These are phyloP conservation scores for Arctia plantaginis DNA, from an alignment of 2,888 invertebrate species.

Conservation along the genomic window DNA sequence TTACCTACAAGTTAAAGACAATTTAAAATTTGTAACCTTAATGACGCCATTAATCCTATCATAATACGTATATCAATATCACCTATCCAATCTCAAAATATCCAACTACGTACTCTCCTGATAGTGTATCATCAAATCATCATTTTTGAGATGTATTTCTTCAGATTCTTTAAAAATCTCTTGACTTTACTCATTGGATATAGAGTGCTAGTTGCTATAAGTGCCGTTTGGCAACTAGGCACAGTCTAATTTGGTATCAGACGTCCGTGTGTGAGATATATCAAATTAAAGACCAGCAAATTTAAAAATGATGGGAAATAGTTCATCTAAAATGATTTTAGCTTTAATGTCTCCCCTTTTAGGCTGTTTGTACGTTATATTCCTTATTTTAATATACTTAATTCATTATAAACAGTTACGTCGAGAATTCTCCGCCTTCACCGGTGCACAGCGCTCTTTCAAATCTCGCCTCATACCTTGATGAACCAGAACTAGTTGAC, in stretches of 20 bases:
- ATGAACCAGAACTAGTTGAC: slow-evolving; percentile 67
- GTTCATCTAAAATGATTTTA: neutral
- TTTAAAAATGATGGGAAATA: neutral
- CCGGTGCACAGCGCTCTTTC: slow-evolving; percentile 75
- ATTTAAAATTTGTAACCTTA: neutral
- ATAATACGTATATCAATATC: neutral
- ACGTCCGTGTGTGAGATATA: too few species aligned
- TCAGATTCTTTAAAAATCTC: neutral
- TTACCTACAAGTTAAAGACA: neutral
- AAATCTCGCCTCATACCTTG: slow-evolving; percentile 74
- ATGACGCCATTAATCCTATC: neutral
- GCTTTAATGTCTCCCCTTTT: neutral
- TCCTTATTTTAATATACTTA: neutral
- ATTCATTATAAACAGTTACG: slow-evolving; percentile 58
- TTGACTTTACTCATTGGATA: neutral
- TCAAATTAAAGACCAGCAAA: neutral
- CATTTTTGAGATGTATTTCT: neutral
- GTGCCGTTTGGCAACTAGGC: neutral
- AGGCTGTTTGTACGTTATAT: neutral
- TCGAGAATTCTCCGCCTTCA: slow-evolving; percentile 73
- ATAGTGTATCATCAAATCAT: neutral
- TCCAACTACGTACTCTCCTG: neutral
- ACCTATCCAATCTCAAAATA: neutral
- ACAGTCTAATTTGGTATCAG: too few species aligned
- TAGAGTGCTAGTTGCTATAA: neutral